Conservation (phyloP, 1,140 invertebrate species). For the Drosophila pseudoobscura region DNA sequence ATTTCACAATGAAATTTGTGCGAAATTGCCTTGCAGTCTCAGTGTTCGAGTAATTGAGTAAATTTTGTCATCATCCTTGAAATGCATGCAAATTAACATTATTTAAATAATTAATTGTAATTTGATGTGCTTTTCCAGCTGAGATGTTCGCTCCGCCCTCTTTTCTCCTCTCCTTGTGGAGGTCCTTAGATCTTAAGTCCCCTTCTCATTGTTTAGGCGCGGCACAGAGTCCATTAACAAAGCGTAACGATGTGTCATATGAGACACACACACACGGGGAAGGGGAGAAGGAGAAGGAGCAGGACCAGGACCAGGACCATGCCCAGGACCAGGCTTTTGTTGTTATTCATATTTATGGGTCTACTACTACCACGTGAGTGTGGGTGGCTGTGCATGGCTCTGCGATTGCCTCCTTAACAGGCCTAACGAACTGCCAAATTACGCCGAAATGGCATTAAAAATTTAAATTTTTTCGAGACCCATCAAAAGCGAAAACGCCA, state of each 20-base stretch:
- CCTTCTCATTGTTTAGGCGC: slow-evolving; percentile 39
- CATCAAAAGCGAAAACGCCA: slow-evolving; percentile 62
- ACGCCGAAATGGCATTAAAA: slow-evolving; percentile 79
- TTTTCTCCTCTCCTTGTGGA: neutral
- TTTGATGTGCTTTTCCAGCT: slow-evolving; percentile 69
- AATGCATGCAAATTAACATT: slow-evolving; percentile 72
- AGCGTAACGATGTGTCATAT: slow-evolving; percentile 79
- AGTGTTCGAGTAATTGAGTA: neutral
- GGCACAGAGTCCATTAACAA: slow-evolving; percentile 72
- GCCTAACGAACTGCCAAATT: slow-evolving; percentile 81
- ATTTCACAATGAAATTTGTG: too few species aligned
- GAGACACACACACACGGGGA: slow-evolving; percentile 18
- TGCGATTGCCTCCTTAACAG: slow-evolving; percentile 59
- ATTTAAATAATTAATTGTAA: slow-evolving; percentile 80
- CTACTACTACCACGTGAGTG: slow-evolving; percentile 9
- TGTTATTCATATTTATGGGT: slow-evolving; percentile 74
- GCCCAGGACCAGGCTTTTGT: slow-evolving; percentile 11
- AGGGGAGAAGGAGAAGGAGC: neutral
- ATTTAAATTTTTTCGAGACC: slow-evolving; percentile 70
- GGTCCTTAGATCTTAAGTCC: too few species aligned
- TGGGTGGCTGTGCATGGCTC: neutral
- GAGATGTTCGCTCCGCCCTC: slow-evolving; percentile 18
- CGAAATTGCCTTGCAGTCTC: too few species aligned
- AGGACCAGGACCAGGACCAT: slow-evolving; percentile 24
- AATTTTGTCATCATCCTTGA: slow-evolving; percentile 30